A percentile compares a stretch with the other conserved stretches of the same genome.
phyloP scores from a whole-genome alignment of 2,797 vertebrate species.

The Huso huso region DNA sequence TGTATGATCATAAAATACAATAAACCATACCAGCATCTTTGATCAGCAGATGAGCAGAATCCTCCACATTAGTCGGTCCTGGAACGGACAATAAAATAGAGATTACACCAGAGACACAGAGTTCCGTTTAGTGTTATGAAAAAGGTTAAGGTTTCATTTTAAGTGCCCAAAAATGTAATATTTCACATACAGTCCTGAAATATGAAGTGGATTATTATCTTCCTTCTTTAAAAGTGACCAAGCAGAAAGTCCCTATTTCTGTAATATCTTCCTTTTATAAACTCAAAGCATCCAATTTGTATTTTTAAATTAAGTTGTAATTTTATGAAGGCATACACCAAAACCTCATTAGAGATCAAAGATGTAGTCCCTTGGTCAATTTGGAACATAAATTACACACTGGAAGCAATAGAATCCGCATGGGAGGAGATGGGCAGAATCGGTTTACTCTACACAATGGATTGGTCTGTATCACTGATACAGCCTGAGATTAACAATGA shows the following conservation, averaged over 20 bases:
- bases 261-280: not conserved
- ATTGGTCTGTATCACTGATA: too few species aligned
- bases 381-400: too few species aligned
- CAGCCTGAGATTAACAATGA: too few species aligned
- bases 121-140: too few species aligned
- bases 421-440: too few species aligned
- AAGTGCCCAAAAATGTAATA: conserved; percentile 13
- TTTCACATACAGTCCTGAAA: not conserved
- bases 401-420: too few species aligned
- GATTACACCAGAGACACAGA: too few species aligned
- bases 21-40: conserved; percentile 85
- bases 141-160: too few species aligned
- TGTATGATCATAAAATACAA: not conserved
- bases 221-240: not conserved
- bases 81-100: conserved; percentile 18
- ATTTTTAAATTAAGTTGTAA: conserved; percentile 17
- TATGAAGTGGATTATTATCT: not conserved
- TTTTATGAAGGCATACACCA: not conserved
- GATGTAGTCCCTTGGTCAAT: not conserved
- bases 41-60: conserved; percentile 77
- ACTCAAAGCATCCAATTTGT: conserved; percentile 33
- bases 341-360: not conserved
- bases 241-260: not conserved
- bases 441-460: too few species aligned
- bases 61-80: conserved; percentile 79